Conservation (phyloP, 2,888 invertebrate species). For the Drymonia ruficornis region DNA sequence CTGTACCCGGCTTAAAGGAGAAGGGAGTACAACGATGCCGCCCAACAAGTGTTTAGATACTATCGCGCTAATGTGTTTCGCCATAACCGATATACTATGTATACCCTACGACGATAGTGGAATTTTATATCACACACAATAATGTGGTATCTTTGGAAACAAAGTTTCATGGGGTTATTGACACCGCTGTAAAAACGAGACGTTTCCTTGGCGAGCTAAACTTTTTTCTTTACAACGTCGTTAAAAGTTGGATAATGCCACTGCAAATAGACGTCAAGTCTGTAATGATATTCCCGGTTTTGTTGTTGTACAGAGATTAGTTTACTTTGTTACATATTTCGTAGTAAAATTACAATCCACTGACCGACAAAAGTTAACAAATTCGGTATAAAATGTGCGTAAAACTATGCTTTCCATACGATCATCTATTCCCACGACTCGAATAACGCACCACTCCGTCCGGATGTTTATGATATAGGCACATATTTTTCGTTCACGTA, state of each 20-base stretch:
- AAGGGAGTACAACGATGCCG: slow-evolving; percentile 54
- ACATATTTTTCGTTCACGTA: slow-evolving; percentile 16
- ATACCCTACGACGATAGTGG: slow-evolving; percentile 40
- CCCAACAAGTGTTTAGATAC: slow-evolving; percentile 68
- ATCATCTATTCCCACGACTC: slow-evolving; percentile 28
- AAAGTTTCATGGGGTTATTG: slow-evolving; percentile 37
- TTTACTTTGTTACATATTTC: background rate
- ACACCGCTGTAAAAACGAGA: slow-evolving; percentile 27
- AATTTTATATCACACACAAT: slow-evolving; percentile 40
- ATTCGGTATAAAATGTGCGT: no score
- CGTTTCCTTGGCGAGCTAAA: slow-evolving; percentile 28
- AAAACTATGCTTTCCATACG: background rate
- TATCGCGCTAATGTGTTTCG: slow-evolving; percentile 70
- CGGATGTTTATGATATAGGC: slow-evolving; percentile 35
- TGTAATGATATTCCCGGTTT: slow-evolving; percentile 15
- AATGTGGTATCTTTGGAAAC: slow-evolving; percentile 31
- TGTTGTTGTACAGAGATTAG: background rate
- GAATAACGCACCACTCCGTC: slow-evolving; percentile 21
- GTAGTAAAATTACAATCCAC: no score
- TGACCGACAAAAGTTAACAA: no score
- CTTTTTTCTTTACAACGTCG: slow-evolving; percentile 32
- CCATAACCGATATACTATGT: slow-evolving; percentile 69
- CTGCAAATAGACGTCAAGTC: slow-evolving; percentile 27
- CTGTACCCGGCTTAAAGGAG: background rate
- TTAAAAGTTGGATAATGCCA: slow-evolving; percentile 33